A percentile compares a stretch with the other conserved stretches of the same genome.
phyloP scores from a whole-genome alignment of 2,113 vertebrate species.

The Capreolus pygargus region DNA sequence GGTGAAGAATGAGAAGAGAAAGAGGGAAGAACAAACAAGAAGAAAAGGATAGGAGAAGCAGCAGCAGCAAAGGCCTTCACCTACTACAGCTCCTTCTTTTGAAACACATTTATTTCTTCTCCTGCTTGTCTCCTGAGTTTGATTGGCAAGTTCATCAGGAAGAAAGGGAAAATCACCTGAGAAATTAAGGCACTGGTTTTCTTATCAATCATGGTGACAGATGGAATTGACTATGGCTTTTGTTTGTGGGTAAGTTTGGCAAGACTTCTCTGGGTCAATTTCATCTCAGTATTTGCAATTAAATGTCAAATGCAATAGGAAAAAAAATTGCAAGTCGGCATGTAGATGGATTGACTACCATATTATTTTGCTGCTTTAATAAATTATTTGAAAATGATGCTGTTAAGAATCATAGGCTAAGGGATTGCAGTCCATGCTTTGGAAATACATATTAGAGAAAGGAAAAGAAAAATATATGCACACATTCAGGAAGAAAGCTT shows the following conservation, averaged over 20 bases:
- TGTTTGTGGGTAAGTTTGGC: slow-evolving; percentile 32
- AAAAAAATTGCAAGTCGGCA: background rate
- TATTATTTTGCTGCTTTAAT: background rate
- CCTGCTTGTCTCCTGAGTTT: background rate
- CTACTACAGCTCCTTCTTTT: background rate
- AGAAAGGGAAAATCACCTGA: background rate
- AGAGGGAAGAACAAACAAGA: background rate
- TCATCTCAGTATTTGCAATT: slow-evolving; percentile 45
- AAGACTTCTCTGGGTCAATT: slow-evolving; percentile 45
- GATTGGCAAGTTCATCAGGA: background rate
- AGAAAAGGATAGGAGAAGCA: background rate
- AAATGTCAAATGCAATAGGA: slow-evolving; percentile 23
- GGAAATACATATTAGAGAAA: background rate
- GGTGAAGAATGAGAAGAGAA: background rate
- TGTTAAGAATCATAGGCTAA: background rate
- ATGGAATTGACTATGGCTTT: background rate
- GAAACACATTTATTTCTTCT: background rate
- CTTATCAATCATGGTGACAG: slow-evolving; percentile 22
- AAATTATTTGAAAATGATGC: background rate
- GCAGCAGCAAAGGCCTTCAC: background rate
- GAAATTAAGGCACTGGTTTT: background rate
- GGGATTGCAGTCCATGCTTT: background rate
- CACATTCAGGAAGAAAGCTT: background rate
- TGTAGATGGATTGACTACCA: background rate
- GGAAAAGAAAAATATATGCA: background rate